phyloP scores from a whole-genome alignment of 2,888 invertebrate genomes.

The Nephrotoma flavescens region DNA sequence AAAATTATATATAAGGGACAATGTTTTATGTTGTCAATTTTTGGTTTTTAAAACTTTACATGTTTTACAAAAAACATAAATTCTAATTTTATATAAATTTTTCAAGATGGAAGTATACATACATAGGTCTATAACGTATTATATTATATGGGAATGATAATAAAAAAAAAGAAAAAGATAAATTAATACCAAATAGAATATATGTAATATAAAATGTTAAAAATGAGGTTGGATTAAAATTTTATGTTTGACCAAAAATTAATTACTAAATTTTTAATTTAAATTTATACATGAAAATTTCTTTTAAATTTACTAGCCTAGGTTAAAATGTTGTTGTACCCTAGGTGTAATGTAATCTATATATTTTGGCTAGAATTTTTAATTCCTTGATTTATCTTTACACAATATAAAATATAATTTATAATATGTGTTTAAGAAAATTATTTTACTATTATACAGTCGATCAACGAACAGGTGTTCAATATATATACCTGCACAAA shows the following conservation, averaged over 20 bases:
- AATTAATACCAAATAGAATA: not conserved
- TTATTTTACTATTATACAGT: not conserved
- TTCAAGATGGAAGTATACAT: not conserved
- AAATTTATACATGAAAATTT: not conserved
- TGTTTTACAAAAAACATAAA: not conserved
- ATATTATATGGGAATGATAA: not conserved
- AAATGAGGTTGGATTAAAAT: not conserved
- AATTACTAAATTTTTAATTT: not conserved
- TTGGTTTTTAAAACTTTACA: not conserved
- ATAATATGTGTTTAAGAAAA: not conserved
- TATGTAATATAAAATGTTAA: not conserved
- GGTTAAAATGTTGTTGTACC: not conserved
- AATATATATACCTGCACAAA: not conserved
- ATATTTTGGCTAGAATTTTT: not conserved
- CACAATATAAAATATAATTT: not conserved
- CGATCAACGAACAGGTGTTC: not conserved
- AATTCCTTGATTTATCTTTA: not conserved
- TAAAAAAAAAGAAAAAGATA: not conserved
- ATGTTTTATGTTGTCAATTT: not conserved
- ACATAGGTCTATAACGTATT: too few species aligned
- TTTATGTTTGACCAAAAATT: not conserved
- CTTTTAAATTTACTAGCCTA: not conserved
- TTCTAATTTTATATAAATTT: not conserved
- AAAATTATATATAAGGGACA: not conserved
- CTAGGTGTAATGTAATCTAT: not conserved